phyloP scores from a whole-genome alignment of 2,797 vertebrate genomes.

The Leontocebus nigricollis region DNA sequence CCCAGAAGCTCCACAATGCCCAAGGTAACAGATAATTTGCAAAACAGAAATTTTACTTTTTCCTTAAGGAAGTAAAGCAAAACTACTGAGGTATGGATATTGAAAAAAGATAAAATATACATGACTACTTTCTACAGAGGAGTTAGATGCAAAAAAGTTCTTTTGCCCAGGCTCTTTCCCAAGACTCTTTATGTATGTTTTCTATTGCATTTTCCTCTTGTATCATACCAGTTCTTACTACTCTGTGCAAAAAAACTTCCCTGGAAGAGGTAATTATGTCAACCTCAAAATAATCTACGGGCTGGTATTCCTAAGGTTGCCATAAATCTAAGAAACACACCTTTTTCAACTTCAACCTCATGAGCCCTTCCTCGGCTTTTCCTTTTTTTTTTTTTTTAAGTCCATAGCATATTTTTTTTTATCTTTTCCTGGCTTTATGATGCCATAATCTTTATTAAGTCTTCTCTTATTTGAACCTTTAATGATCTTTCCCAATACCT shows the following conservation, averaged over 20 bases:
- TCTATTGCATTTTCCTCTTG: background rate
- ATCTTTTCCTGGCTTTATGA: background rate
- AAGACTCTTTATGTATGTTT: background rate
- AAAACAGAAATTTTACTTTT: background rate
- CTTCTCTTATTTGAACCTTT: background rate
- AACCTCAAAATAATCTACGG: background rate
- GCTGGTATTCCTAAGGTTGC: background rate
- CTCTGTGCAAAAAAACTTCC: background rate
- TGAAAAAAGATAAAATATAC: background rate
- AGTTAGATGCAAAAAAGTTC: background rate
- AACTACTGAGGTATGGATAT: background rate
- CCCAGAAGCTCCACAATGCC: background rate
- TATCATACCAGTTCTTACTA: background rate
- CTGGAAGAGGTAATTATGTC: background rate
- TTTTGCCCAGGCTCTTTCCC: background rate
- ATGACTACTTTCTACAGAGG: background rate
- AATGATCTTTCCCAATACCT: background rate
- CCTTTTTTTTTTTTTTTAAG: background rate
- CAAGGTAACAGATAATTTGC: background rate
- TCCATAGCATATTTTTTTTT: background rate
- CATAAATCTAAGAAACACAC: background rate
- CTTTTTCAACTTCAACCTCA: background rate
- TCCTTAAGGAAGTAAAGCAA: background rate
- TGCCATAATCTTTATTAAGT: background rate
- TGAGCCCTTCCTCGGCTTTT: background rate